Evolutionary conservation across 2,797 vertebrate species (phyloP).

Genomic region (Luscinia luscinia): DNA sequence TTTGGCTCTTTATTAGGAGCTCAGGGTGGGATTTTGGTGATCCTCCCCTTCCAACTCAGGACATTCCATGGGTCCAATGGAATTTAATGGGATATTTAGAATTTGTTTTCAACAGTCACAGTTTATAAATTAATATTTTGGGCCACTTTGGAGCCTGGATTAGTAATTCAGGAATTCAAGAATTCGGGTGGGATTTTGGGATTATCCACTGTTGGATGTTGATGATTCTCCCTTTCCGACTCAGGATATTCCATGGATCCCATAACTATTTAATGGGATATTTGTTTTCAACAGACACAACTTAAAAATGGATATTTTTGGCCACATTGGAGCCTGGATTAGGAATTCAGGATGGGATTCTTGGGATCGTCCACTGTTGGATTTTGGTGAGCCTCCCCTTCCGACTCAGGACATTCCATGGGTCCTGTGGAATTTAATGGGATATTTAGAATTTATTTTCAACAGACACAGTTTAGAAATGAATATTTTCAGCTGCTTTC

Average conservation of each 20-base stretch:
- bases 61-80: no score
- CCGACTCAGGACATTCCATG: rapidly evolving
- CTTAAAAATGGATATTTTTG: background rate
- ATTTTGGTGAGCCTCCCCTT: background rate
- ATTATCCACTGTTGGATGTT: rapidly evolving
- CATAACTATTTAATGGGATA: rapidly evolving
- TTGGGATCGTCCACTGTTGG: rapidly evolving
- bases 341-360: background rate
- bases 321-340: background rate
- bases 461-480: rapidly evolving
- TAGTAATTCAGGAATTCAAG: background rate
- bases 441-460: background rate
- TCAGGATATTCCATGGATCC: no score
- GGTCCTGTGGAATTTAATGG: background rate
- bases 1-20: background rate
- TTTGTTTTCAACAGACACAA: no score
- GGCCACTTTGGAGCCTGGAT: background rate
- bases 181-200: background rate
- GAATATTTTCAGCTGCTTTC: rapidly evolving
- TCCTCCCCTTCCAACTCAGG: background rate
- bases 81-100: background rate
- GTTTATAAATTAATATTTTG: background rate
- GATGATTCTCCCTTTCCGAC: background rate
- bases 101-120: no score
- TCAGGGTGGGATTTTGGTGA: rapidly evolving